These are phyloP conservation scores for Paracentrotus lividus DNA, from an alignment of 53 echinoderm and acorn worm genomes.

Conservation along the genomic window DNA sequence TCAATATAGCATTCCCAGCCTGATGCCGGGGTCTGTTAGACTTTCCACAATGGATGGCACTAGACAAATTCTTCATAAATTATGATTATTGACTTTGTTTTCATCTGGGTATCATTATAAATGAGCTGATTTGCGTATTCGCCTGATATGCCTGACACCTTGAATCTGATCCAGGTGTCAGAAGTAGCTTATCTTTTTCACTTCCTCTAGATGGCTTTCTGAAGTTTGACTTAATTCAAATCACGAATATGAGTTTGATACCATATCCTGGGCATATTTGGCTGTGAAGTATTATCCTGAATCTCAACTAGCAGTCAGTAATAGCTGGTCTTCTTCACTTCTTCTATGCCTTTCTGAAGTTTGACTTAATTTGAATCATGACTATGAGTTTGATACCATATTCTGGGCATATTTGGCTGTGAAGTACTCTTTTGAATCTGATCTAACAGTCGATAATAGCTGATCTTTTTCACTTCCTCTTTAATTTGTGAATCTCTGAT, in stretches of 20 bases:
- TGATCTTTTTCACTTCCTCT: not conserved
- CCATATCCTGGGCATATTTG: not conserved
- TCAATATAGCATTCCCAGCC: no score
- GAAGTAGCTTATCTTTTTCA: not conserved
- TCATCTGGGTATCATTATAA: no score
- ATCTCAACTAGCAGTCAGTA: not conserved
- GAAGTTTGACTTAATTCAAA: not conserved
- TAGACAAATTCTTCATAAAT: no score
- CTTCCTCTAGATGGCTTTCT: not conserved
- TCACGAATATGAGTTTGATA: not conserved
- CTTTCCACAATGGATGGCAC: no score
- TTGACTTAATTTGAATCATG: not conserved
- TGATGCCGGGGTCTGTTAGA: no score
- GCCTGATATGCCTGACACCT: no score
- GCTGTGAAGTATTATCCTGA: not conserved
- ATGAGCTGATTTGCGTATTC: no score
- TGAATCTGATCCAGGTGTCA: no score
- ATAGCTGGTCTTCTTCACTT: not conserved
- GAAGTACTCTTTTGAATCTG: not conserved
- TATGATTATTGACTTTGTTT: no score
- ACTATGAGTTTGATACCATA: not conserved
- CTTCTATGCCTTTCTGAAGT: not conserved
- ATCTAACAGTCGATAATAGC: not conserved
- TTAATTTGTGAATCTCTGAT: not conserved
- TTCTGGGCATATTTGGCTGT: not conserved